phyloP scores from a whole-genome alignment of 1,140 invertebrate species.

The Scaptomyza pallida region DNA sequence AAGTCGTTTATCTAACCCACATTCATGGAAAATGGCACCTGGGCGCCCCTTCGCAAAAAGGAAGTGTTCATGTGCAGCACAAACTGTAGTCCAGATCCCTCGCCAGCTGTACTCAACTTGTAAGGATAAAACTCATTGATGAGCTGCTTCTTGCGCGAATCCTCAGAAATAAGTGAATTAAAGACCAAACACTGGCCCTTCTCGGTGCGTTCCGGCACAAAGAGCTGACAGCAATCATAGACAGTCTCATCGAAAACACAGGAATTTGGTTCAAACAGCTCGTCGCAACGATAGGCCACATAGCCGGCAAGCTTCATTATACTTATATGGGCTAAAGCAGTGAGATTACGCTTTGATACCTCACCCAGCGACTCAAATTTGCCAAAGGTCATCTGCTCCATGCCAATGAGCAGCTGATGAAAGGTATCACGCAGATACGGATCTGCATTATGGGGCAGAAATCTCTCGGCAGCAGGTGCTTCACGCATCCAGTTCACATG shows the following conservation, averaged over 20 bases:
- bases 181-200: slow-evolving; percentile 67
- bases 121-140: slow-evolving; percentile 63
- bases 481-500: slow-evolving; percentile 69
- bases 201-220: slow-evolving; percentile 64
- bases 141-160: slow-evolving; percentile 62
- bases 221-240: slow-evolving; percentile 67
- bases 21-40: slow-evolving; percentile 46
- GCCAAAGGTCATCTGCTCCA: slow-evolving; percentile 51
- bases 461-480: slow-evolving; percentile 44
- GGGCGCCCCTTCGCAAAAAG: slow-evolving; percentile 7
- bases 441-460: slow-evolving; percentile 47
- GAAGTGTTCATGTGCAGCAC: slow-evolving; percentile 41
- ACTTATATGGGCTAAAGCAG: slow-evolving; percentile 6
- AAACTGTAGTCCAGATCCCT: slow-evolving; percentile 62
- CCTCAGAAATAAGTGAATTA: slow-evolving; percentile 67
- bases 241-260: slow-evolving; percentile 64
- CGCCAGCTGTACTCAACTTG: slow-evolving; percentile 59
- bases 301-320: slow-evolving; percentile 40
- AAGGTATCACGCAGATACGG: slow-evolving; percentile 38
- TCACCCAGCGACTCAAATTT: slow-evolving; percentile 35
- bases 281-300: slow-evolving; percentile 69
- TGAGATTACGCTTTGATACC: slow-evolving; percentile 24
- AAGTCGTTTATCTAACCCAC: slow-evolving; percentile 31
- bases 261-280: slow-evolving; percentile 55
- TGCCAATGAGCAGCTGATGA: slow-evolving; percentile 31